Percentiles rank a stretch among this genome's conserved stretches.
Conservation (phyloP, 1,140 invertebrate species). For the Brachionus rotundiformis region DNA sequence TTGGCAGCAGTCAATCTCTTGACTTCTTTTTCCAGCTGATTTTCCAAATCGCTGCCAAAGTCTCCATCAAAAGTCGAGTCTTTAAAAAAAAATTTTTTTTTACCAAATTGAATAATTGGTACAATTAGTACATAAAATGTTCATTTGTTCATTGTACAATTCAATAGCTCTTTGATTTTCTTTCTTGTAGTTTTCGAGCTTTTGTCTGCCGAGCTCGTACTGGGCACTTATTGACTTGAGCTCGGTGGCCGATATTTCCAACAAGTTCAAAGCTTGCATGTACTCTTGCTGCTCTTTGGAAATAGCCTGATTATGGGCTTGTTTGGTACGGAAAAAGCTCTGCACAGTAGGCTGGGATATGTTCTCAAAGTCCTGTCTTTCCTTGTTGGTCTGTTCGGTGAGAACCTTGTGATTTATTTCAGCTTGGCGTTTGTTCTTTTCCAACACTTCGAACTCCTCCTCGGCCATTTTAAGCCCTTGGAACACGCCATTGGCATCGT, state of each 20-base stretch:
- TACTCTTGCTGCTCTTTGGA: slow-evolving; percentile 51
- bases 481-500: slow-evolving; percentile 21
- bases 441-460: slow-evolving; percentile 42
- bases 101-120: background rate
- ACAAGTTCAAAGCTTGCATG: slow-evolving; percentile 26
- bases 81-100: background rate
- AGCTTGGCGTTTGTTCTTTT: slow-evolving; percentile 43
- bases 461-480: slow-evolving; percentile 40
- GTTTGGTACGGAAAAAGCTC: slow-evolving; percentile 29
- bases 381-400: slow-evolving; percentile 49
- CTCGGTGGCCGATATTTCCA: slow-evolving; percentile 36
- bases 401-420: slow-evolving; percentile 51
- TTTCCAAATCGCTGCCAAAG: slow-evolving; percentile 48
- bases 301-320: slow-evolving; percentile 49
- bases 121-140: slow-evolving; percentile 5
- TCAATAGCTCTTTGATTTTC: slow-evolving; percentile 48
- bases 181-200: slow-evolving; percentile 45
- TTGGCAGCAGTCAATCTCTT: slow-evolving; percentile 10
- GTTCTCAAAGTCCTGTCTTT: slow-evolving; percentile 46
- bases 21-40: slow-evolving; percentile 41
- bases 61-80: slow-evolving; percentile 48
- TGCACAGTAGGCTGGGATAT: slow-evolving; percentile 45
- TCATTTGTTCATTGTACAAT: slow-evolving; percentile 48
- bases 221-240: slow-evolving; percentile 42
- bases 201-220: slow-evolving; percentile 32